Evolutionary conservation across 2,113 vertebrate species (phyloP), one percentile per base, ranked within the genome.

Genomic region (Eptatretus burgeri): DNA sequence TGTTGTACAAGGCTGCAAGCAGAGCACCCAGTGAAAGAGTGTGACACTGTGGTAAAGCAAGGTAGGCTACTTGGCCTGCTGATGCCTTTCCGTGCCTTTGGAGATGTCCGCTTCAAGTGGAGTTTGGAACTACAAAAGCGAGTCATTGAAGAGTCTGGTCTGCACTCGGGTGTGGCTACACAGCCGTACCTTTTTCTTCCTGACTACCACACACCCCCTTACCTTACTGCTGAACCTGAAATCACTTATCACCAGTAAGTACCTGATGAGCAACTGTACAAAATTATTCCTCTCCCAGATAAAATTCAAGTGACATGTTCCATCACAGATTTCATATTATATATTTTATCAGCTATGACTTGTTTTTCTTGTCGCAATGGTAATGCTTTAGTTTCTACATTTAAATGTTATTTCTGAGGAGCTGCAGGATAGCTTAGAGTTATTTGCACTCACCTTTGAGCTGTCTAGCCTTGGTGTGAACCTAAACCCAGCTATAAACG

Each of bases 71-170:
- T 95, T 2, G 91, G 91, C 1, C 78, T 95, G 65, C 77, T 96
- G 41, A 82, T 94, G 81, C 91, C 91, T 1, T 75, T 82, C 64
- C 80, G 91, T 63, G 82, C 82, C 0, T 95, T 95, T 18, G 91
- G 91, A 20, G 87, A 96, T 0, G 80, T 95, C 50, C 77, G 78
- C 19, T 80, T 96, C 66, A 96, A 96, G 63, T 94, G 88, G 91
- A 93, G 83, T 66, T 78, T 63, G 50, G 84, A 91, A 66, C 63
- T 96, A 65, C 91, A 95, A 66, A 77, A 78, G 64, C 81, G 74
- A 1, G 63, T 96, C 66, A 73, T 95, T 0, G 74, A 78, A 63
- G 83, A 86, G 69, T 41, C 27, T 41, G 27, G 27, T 41, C 82
- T 83, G 68, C 74, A 91, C 64, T 87, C 82, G 68, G 81, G 85